phyloP scores from a whole-genome alignment of 2,797 vertebrate genomes.

The Cossypha dichroa region DNA sequence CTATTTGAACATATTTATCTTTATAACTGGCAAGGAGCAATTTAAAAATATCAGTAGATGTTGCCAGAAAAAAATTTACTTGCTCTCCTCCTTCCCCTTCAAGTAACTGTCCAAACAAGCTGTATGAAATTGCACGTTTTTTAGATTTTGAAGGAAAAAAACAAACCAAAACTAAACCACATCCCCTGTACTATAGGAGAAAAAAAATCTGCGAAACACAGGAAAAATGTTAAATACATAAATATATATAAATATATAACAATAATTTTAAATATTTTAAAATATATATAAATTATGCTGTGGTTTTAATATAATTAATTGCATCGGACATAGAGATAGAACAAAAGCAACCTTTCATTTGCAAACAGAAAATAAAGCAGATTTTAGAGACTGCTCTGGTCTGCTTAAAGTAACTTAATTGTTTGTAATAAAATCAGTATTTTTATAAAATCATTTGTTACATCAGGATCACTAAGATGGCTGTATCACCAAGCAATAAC shows the following conservation, averaged over 20 bases:
- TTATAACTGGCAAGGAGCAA: neutral
- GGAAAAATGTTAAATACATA: neutral
- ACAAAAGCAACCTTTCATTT: neutral
- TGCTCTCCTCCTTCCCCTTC: neutral
- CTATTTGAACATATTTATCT: neutral
- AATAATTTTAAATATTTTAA: too few species aligned
- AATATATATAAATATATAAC: neutral
- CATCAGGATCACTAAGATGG: neutral
- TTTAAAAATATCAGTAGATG: neutral
- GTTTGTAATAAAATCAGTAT: neutral
- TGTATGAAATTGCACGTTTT: neutral
- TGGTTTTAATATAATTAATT: neutral
- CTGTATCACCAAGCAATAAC: neutral
- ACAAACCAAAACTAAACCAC: neutral
- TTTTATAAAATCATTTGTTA: neutral
- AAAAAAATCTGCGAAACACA: neutral
- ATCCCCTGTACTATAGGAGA: neutral
- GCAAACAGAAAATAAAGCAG: neutral
- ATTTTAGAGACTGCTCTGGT: neutral
- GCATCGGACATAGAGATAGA: neutral
- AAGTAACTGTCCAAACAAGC: neutral
- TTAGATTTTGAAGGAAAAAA: neutral
- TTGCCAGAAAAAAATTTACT: neutral
- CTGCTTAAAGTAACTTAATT: neutral
- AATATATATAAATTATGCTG: neutral